Conservation (phyloP, 2,888 invertebrate genomes). For the Pilophorus perplexus region DNA sequence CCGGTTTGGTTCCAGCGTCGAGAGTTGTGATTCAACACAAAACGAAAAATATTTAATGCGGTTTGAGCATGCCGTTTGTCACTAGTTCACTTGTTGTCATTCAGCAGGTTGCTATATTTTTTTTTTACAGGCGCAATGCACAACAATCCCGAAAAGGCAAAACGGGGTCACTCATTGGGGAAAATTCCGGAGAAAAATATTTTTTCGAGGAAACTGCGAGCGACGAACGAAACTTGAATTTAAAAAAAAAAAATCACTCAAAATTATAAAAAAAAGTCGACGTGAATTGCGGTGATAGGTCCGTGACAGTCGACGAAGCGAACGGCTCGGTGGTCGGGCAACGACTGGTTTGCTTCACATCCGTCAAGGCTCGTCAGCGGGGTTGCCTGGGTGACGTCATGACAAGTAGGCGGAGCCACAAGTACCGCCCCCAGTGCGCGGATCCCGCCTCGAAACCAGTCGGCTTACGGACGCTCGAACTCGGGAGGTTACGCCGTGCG, state of each 20-base stretch:
- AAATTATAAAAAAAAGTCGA: constrained; percentile 21
- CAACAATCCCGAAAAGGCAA: too few species aligned
- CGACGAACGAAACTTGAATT: background rate
- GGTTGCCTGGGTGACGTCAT: constrained; percentile 48
- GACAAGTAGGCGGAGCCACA: constrained; percentile 47
- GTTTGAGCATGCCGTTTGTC: constrained; percentile 25
- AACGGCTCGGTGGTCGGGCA: constrained; percentile 39
- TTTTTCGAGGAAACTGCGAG: background rate
- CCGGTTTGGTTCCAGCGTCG: constrained; percentile 24
- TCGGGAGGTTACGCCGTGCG: background rate
- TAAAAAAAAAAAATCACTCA: background rate
- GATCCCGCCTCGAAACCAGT: constrained; percentile 26
- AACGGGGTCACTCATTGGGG: background rate
- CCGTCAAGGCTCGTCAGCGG: constrained; percentile 42
- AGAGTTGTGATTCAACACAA: constrained; percentile 13
- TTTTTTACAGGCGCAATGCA: background rate
- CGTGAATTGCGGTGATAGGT: constrained; percentile 27
- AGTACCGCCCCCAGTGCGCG: constrained; percentile 32
- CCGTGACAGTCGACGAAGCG: constrained; percentile 25
- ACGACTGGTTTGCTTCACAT: constrained; percentile 39
- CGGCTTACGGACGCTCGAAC: constrained; percentile 29
- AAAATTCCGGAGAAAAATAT: too few species aligned
- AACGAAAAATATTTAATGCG: constrained; percentile 23
- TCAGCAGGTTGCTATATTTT: background rate
- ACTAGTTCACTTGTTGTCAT: constrained; percentile 26